Conservation (phyloP, 2,113 vertebrate genomes). For the Zeus faber region DNA sequence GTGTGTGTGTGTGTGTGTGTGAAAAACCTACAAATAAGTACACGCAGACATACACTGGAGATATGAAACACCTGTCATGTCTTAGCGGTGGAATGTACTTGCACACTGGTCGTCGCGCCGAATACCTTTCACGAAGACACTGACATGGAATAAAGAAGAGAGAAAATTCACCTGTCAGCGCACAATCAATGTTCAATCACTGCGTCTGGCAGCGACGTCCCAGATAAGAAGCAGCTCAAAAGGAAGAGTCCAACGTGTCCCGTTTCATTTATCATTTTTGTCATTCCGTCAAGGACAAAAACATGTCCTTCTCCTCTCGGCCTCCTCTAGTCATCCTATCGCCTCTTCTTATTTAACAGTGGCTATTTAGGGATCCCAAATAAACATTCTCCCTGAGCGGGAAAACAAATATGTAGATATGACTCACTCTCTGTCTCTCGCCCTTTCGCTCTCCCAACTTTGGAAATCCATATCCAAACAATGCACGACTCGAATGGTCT, state of each 20-base stretch:
- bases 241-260: conserved; percentile 1
- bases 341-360: conserved; percentile 12
- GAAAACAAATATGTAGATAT: conserved; percentile 50
- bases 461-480: conserved; percentile 66
- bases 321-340: neutral
- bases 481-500: conserved; percentile 61
- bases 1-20: conserved; percentile 14
- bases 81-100: conserved; percentile 18
- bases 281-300: too few species aligned
- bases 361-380: conserved; percentile 34
- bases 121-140: conserved; percentile 23
- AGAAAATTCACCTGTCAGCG: conserved; percentile 27
- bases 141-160: conserved; percentile 21
- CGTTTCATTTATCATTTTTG: neutral
- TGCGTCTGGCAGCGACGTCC: conserved; percentile 11
- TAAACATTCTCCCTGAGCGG: too few species aligned
- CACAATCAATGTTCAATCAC: conserved; percentile 7
- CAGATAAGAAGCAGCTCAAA: conserved; percentile 22
- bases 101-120: conserved; percentile 15
- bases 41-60: conserved; percentile 12
- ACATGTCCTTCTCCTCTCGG: too few species aligned
- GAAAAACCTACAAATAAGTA: conserved; percentile 2
- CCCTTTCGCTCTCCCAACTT: conserved; percentile 24
- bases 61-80: conserved; percentile 57
- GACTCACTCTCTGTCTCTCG: conserved; percentile 7